Evolutionary conservation across 2,797 vertebrate genomes (phyloP), one percentile per base, ranked within the genome.

Genomic region (Alectoris magna): DNA sequence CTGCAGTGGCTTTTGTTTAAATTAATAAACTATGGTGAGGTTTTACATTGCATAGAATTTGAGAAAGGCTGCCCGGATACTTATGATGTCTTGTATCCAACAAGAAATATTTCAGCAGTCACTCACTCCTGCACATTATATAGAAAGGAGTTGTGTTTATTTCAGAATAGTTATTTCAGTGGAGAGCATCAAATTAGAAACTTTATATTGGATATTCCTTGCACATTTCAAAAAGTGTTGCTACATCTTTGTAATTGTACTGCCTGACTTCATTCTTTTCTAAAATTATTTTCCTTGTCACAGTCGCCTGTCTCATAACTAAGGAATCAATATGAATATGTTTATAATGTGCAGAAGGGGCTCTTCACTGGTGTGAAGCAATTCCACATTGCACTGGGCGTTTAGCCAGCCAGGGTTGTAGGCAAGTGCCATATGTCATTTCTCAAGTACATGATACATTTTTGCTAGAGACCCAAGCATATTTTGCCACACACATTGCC

Each of bases 361-460:
- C 23, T 93, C 86, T 92, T 94, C 70, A 36, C 58, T 93, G 75
- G 87, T 95, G 92, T 90, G 92, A 95, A 93, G 56, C 85, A 95
- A 79, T 93, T 94, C 86, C 80, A 87, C 76, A 73, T 76, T 18
- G 56, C 82, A 51, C 87, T 68, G 74, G 85, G 93, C n/a, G 0
- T 76, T 73, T 46, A 89, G 87, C 95, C 94, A 95, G 73, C 76
- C 73, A 39, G 82, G 84, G 79, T 86, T 95, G 94, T 80, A 95
- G 93, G 92, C 92, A 95, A 93, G 78, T 87, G 90, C 94, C 94
- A 48, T 96, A 94, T 96, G 95, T 81, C 76, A 92, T 81, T 92
- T 91, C 82, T 93, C 73, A 95, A 95, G 91, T 49, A 69, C 58
- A 31, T 29, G 63, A 66, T 84, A 55, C 29, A 87, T 71, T 76